Evolutionary conservation across 2,797 vertebrate genomes (phyloP).

Genomic region (Eurystomus glaucurus): DNA sequence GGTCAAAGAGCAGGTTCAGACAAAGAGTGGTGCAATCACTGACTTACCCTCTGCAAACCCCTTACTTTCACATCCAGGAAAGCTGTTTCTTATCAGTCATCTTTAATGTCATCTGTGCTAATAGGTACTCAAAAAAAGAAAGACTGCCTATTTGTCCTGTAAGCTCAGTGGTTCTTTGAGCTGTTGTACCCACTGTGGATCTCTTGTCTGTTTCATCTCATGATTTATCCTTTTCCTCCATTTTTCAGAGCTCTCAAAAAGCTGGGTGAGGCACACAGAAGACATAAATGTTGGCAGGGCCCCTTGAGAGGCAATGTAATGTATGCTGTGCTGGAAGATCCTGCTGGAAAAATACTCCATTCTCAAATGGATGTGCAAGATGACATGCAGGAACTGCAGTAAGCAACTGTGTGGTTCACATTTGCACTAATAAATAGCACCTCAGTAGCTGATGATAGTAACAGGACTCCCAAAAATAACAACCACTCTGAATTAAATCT

Average conservation of each 20-base stretch:
- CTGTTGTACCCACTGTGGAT: background rate
- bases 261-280: background rate
- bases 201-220: background rate
- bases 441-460: background rate
- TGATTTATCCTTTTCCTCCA: background rate
- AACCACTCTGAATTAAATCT: background rate
- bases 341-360: background rate
- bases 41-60: background rate
- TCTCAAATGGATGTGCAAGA: background rate
- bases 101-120: background rate
- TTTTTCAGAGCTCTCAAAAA: background rate
- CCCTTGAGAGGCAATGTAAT: rapidly evolving
- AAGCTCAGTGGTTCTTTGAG: background rate
- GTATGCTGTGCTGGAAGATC: background rate
- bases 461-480: background rate
- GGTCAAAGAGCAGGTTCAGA: background rate
- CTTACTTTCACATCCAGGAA: background rate
- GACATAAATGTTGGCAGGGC: background rate
- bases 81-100: background rate
- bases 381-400: rapidly evolving
- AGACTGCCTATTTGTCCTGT: background rate
- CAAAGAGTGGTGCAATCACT: background rate
- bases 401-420: background rate
- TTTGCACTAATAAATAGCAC: background rate
- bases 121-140: background rate